A percentile compares a stretch with the other conserved stretches of the same genome.
These are phyloP conservation scores for Zeuzera pyrina DNA, from an alignment of 2,888 invertebrate genomes.

Conservation along the genomic window DNA sequence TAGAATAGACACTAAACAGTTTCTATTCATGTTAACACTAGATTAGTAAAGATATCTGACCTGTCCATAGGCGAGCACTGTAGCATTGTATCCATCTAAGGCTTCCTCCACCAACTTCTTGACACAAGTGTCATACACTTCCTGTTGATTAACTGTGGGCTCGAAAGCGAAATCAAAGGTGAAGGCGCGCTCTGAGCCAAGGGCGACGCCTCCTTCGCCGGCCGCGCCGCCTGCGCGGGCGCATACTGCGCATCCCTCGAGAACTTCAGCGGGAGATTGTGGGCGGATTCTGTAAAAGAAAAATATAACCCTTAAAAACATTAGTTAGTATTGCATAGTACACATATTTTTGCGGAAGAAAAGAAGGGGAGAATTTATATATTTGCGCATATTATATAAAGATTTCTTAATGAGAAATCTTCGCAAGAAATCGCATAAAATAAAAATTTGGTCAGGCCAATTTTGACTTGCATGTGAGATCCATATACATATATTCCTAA, in stretches of 20 bases:
- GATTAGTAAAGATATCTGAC: constrained; percentile 51
- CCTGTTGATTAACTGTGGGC: constrained; percentile 79
- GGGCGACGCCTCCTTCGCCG: constrained; percentile 91
- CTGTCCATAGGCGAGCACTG: constrained; percentile 97
- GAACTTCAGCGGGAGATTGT: constrained; percentile 91
- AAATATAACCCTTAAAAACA: too few species aligned
- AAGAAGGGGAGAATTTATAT: too few species aligned
- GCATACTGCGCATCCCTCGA: constrained; percentile 96
- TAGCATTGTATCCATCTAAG: constrained; percentile 97
- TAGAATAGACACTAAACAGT: too few species aligned
- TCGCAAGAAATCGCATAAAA: too few species aligned
- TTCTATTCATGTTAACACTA: too few species aligned
- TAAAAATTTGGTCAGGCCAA: too few species aligned
- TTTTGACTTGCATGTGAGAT: too few species aligned
- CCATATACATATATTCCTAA: too few species aligned
- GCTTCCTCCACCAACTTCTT: constrained; percentile 91
- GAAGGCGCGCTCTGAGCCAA: constrained; percentile 95
- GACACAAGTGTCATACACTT: constrained; percentile 89
- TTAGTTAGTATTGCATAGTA: too few species aligned
- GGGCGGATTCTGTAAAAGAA: constrained; percentile 86
- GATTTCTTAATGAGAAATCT: too few species aligned
- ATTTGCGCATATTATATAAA: too few species aligned
- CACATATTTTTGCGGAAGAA: too few species aligned
- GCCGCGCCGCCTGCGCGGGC: constrained; percentile 91
- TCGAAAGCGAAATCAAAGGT: constrained; percentile 98